Base-by-base conservation (phyloP, 1,140 invertebrate species). In the Ladona fulva region DNA sequence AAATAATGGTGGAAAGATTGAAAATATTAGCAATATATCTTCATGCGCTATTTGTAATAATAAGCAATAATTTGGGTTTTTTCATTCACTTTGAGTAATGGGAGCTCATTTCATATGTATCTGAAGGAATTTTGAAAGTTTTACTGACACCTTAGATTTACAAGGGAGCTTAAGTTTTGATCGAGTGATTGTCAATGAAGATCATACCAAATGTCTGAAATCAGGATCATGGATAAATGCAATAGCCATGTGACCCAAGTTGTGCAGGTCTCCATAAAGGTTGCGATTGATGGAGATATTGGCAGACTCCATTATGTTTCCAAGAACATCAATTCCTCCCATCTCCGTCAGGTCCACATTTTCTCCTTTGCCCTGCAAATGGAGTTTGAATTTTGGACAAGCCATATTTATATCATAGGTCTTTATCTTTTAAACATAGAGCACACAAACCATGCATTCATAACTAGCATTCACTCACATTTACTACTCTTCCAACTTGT, bases 261-360 rank as follows among this genome's bases (percentile, higher is more conserved):
- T 84, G 76, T 85, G 84, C 11, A 78, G 42, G 76, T 80, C 80
- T 19, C 83, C 84, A 74, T 85, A 85, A 29, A 81, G 83, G 42
- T 80, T 76, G n/a, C 24, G 74, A 74, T 85, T 83, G 3, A 81
- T 75, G 11, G 79, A 81, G 42, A 80, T 75, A 1, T 77, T 42
- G 16, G 78, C 80, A 10, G 80, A 78, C 80, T 84, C 84, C 1
- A 84, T 78, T 1, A 83, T 78, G 25, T 83, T 79, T 1, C 82
- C 83, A 25, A 85, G 84, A 37, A 92, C 86, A 80, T 96, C 92
- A 77, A 95, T 95, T 11, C 94, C 94, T 0, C 86, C 88, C 1
- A 85, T 84, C 81, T 94, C 92, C 74, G 88, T 89, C 25, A 94
- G 81, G 0, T 83, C 81, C 11, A 91, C 82, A 0, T 84, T 84